A percentile compares a stretch with the other conserved stretches of the same genome.
Evolutionary conservation across 2,113 vertebrate genomes (phyloP).

Genomic region (Cichladusa arquata): DNA sequence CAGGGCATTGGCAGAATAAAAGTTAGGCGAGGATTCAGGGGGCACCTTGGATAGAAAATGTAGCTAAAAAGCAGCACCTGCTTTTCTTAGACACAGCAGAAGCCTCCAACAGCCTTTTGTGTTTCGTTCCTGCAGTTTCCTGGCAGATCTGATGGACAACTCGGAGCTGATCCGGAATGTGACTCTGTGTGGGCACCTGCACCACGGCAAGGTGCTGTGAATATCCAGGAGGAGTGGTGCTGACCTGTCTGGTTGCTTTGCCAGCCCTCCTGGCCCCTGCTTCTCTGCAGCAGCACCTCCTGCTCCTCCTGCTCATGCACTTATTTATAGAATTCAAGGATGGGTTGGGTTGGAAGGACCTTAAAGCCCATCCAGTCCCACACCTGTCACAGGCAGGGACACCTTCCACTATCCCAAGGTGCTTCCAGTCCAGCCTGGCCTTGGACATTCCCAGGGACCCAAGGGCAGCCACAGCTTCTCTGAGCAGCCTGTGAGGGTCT

Average conservation of each 20-base stretch:
- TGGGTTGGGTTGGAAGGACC: not conserved
- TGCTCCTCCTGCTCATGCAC: not conserved
- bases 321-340: not conserved
- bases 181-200: slow-evolving; percentile 96
- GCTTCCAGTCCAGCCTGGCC: not conserved
- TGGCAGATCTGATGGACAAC: slow-evolving; percentile 98
- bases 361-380: not conserved
- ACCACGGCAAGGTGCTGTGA: slow-evolving; percentile 89
- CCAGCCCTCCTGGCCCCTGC: not conserved
- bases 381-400: not conserved
- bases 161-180: slow-evolving; percentile 95
- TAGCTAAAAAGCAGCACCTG: not conserved
- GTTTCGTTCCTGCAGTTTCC: slow-evolving; percentile 78
- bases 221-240: not conserved
- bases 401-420: not conserved
- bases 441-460: not conserved
- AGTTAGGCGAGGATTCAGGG: slow-evolving; percentile 25
- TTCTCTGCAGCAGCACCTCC: not conserved
- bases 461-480: not conserved
- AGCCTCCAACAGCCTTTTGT: slow-evolving; percentile 51
- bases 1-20: slow-evolving; percentile 28
- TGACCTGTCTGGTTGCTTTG: not conserved
- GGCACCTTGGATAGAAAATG: not conserved
- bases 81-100: slow-evolving; percentile 45
- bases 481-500: not conserved